Percentiles rank a stretch among this genome's conserved stretches.
Conservation (phyloP, 2,113 vertebrate genomes). For the Bambusicola thoracicus region DNA sequence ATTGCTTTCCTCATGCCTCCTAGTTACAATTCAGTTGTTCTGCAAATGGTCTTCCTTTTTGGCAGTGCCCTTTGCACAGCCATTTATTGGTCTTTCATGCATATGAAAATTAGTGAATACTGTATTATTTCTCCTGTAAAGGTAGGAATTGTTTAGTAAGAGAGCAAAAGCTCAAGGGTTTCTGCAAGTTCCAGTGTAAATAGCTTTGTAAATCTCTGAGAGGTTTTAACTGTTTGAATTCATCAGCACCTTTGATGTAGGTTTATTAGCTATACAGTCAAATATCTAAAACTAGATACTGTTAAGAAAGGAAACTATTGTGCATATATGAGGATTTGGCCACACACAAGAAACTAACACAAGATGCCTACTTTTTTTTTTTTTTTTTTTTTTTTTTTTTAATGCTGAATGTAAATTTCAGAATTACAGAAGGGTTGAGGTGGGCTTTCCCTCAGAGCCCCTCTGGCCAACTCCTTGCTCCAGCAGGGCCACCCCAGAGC, state of each 20-base stretch:
- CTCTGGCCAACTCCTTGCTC: neutral
- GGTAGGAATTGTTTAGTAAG: neutral
- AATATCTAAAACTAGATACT: neutral
- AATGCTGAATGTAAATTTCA: neutral
- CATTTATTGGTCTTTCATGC: slow-evolving; percentile 15
- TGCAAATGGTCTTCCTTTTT: neutral
- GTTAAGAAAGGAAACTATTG: neutral
- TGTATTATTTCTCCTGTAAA: slow-evolving; percentile 21
- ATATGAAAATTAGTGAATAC: neutral
- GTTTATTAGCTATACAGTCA: neutral
- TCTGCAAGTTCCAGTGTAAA: neutral
- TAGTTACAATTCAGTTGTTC: slow-evolving; percentile 14
- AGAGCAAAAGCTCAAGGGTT: neutral
- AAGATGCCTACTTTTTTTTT: neutral
- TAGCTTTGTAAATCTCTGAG: neutral
- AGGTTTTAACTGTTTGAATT: slow-evolving; percentile 9
- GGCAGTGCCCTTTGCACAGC: neutral
- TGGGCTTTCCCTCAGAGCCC: neutral
- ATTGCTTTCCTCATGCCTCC: neutral
- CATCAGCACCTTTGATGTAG: neutral
- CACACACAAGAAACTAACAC: neutral
- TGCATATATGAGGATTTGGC: neutral
- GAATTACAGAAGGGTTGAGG: neutral
- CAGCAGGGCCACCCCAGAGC: neutral
- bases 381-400: neutral